A percentile compares a stretch with the other conserved stretches of the same genome.
Conservation (phyloP, 1,140 invertebrate genomes). For the Drosophila tristis region DNA sequence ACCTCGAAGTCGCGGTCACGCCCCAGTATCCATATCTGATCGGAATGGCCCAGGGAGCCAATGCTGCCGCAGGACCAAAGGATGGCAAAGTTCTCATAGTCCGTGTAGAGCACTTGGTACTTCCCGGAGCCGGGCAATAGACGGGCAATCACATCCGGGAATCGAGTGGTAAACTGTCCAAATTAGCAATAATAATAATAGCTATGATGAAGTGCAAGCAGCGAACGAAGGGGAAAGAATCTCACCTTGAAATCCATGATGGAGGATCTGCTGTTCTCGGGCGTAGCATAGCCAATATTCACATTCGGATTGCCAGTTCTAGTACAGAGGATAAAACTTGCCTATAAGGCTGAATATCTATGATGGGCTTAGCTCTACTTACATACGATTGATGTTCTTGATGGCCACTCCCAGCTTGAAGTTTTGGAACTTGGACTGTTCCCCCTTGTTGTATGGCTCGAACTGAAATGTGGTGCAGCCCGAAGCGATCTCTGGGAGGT, state of each 20-base stretch:
- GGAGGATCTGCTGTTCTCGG: conserved; percentile 77
- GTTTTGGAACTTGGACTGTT: conserved; percentile 72
- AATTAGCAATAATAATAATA: not conserved
- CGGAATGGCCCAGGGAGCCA: conserved; percentile 84
- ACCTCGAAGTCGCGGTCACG: conserved; percentile 86
- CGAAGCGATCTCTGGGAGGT: conserved; percentile 88
- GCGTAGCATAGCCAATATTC: conserved; percentile 77
- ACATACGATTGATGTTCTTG: conserved; percentile 87
- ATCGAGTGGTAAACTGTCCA: conserved; percentile 86
- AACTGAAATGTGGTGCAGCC: conserved; percentile 87
- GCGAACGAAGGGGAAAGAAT: too few relatives aligned
- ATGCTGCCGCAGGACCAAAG: conserved; percentile 89
- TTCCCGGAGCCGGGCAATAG: conserved; percentile 88
- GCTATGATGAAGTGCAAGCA: not conserved
- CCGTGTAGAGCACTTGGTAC: conserved; percentile 89
- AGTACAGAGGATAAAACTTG: not conserved
- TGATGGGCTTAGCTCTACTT: conserved; percentile 48
- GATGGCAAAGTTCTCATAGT: conserved; percentile 89
- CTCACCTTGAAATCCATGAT: conserved; percentile 84
- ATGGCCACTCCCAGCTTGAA: conserved; percentile 86
- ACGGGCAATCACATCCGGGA: conserved; percentile 87
- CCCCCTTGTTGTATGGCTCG: conserved; percentile 85
- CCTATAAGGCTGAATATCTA: not conserved
- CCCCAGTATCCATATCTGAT: conserved; percentile 88
- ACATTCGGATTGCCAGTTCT: conserved; percentile 81